These are phyloP conservation scores for Drosophila repletoides DNA, from an alignment of 1,140 invertebrate genomes.

Conservation along the genomic window DNA sequence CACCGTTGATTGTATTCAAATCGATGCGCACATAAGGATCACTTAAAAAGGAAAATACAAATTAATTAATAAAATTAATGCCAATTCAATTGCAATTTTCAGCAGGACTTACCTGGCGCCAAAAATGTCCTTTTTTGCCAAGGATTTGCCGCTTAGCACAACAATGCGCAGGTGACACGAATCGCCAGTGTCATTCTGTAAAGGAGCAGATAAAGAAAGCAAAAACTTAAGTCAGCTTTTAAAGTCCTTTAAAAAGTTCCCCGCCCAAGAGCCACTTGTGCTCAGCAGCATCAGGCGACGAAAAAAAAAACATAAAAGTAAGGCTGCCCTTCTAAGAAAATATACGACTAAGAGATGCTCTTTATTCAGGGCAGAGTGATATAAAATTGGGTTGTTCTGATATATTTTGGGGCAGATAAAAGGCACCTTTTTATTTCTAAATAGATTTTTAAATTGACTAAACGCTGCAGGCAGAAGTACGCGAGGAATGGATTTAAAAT, in stretches of 20 bases:
- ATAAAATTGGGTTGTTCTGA: too few relatives aligned
- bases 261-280: constrained; percentile 39
- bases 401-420: too few relatives aligned
- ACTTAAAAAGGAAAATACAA: constrained; percentile 85
- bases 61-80: neutral
- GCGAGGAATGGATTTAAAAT: too few relatives aligned
- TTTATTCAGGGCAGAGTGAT: too few relatives aligned
- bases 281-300: constrained; percentile 28
- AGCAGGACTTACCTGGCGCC: constrained; percentile 91
- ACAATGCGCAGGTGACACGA: constrained; percentile 90
- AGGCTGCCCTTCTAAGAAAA: too few relatives aligned
- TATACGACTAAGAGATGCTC: too few relatives aligned
- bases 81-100: neutral
- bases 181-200: constrained; percentile 89
- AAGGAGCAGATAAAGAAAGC: constrained; percentile 42
- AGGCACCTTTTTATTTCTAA: too few relatives aligned
- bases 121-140: constrained; percentile 99
- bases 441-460: too few relatives aligned
- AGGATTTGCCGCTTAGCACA: constrained; percentile 92
- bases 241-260: neutral
- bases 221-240: constrained; percentile 9
- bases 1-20: constrained; percentile 91
- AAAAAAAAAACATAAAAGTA: too few relatives aligned
- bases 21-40: constrained; percentile 98
- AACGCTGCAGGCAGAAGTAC: too few relatives aligned